Base-by-base conservation (phyloP, 2,888 invertebrate genomes). In the Brachyptera putata region DNA sequence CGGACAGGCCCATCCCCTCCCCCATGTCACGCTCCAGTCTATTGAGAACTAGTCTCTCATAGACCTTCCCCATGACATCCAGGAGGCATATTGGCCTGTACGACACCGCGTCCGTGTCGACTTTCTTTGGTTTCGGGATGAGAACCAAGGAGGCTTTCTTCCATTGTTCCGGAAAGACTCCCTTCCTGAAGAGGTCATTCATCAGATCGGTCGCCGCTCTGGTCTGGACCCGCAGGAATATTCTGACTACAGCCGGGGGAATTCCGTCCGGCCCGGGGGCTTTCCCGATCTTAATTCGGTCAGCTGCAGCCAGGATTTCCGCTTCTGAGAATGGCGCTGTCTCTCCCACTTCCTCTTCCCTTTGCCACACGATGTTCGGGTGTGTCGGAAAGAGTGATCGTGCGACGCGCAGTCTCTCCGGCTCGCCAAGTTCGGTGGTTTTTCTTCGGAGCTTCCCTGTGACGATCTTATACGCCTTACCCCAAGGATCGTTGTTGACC, bases 81-180 rank as follows among this genome's bases (percentile, higher is more conserved):
- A 60, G 25, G 16, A 60, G 60, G 39, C 60, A 60, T 30, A 60
- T 59, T 22, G 60, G 60, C 18, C 60, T 60, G 22, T 61, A 60
- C 11, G 59, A 5, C 13, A n/a, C 11, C 4, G 39, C 21, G 24
- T 60, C 59, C 5, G 24, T 14, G 13, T 30, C 34, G 2, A 4
- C 3, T 26, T 61, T 48, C 22, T 61, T 48, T 25, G 41, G 48
- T 39, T 64, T 64, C 11, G 49, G 50, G 11, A 64, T 46, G 18
- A 64, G 56, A 14, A 64, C 57, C 1, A 64, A 46, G 11, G 55
- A 46, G 14, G 62, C 60, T 13, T 11, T 39, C 49, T 64, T 64
- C 61, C 64, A 63, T 13, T 22, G 25, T 2, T 22, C 37, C 14
- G 64, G 63, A 39, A 64, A 63, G 9, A 21, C n/a, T 41, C 62